Evolutionary conservation across 2,113 vertebrate species (phyloP).

Genomic region (Dermatemys mawii): DNA sequence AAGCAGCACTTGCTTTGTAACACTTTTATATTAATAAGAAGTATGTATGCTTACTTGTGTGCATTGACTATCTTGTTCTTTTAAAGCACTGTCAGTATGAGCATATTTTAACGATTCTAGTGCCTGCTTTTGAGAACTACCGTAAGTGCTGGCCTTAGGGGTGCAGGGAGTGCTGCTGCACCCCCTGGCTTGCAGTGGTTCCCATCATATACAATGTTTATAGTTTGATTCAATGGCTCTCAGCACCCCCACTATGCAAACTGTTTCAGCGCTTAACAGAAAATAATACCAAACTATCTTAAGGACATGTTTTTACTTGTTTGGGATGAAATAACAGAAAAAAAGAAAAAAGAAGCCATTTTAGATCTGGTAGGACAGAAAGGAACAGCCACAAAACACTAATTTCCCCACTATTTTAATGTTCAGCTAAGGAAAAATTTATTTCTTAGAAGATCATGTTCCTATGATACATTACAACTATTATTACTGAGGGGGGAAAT

Average conservation of each 20-base stretch:
- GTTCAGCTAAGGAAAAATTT: neutral
- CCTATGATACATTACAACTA: neutral
- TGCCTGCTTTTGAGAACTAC: neutral
- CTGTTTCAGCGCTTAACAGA: neutral
- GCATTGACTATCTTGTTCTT: neutral
- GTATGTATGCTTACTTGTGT: neutral
- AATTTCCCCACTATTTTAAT: neutral
- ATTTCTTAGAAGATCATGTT: neutral
- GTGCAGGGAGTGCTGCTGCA: too few species aligned
- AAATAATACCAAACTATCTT: neutral
- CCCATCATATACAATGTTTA: too few species aligned
- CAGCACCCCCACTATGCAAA: too few species aligned
- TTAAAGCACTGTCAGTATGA: neutral
- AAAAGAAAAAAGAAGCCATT: neutral
- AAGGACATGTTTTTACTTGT: neutral
- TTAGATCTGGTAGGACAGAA: neutral
- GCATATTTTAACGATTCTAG: neutral
- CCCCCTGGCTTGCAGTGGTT: too few species aligned
- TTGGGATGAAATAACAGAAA: neutral
- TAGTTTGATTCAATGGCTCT: too few species aligned
- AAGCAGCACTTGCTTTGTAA: neutral
- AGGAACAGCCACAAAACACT: neutral
- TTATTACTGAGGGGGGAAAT: neutral
- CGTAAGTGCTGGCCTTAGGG: too few species aligned
- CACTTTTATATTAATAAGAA: neutral